Percentiles rank a stretch among this genome's conserved stretches.
These are phyloP conservation scores for Eremophila alpestris DNA, from an alignment of 2,797 vertebrate genomes.

Conservation along the genomic window DNA sequence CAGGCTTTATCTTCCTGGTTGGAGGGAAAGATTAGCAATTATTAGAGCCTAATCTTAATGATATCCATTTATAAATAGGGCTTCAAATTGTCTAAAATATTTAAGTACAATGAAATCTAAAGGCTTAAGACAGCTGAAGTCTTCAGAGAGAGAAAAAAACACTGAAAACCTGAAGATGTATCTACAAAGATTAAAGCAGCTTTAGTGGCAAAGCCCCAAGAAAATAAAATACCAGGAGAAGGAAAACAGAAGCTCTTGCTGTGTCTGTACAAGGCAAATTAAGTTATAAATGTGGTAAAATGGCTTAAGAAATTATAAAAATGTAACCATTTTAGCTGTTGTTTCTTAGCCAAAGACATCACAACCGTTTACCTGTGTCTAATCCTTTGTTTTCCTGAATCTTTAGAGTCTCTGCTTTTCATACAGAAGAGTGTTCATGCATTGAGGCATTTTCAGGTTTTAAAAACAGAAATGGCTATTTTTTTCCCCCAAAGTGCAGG, in stretches of 20 bases:
- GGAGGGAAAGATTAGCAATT: slow-evolving; percentile 47
- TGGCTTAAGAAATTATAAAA: background rate
- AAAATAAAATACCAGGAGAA: slow-evolving; percentile 13
- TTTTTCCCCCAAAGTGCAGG: background rate
- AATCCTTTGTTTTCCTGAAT: background rate
- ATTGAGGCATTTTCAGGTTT: background rate
- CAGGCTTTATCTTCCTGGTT: slow-evolving; percentile 16
- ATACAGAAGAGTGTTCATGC: background rate
- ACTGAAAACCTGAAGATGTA: background rate
- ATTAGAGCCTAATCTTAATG: slow-evolving; percentile 48
- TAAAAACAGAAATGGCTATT: background rate
- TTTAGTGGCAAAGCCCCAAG: slow-evolving; percentile 1
- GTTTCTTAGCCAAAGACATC: background rate
- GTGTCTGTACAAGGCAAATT: background rate
- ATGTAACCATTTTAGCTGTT: background rate
- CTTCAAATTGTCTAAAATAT: slow-evolving; percentile 34
- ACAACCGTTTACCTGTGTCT: background rate
- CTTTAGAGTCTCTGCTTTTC: background rate
- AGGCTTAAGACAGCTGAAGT: slow-evolving; percentile 8
- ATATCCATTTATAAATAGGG: slow-evolving; percentile 57
- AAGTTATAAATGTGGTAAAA: slow-evolving; percentile 10
- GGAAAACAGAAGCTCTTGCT: background rate
- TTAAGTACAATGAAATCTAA: slow-evolving; percentile 26
- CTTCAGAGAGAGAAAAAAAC: background rate
- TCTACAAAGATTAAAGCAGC: slow-evolving; percentile 8